A percentile compares a stretch with the other conserved stretches of the same genome.
Evolutionary conservation across 2,888 invertebrate species (phyloP).

Genomic region (Carcina quercana): DNA sequence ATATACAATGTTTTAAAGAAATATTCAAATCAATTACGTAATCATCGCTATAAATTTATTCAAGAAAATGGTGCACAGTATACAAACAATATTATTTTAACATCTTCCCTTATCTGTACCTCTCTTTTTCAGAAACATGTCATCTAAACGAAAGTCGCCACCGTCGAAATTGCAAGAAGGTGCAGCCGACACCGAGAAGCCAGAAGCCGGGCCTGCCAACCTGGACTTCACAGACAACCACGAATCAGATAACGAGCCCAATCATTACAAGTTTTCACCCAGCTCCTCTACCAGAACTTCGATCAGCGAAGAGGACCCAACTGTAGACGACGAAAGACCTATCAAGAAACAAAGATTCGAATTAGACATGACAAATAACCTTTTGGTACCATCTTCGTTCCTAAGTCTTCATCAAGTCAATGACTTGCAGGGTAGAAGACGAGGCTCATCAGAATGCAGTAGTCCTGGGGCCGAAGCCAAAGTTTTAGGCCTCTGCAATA

Average conservation of each 20-base stretch:
- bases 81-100: no score
- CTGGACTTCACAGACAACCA: constrained; percentile 59
- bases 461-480: constrained; percentile 81
- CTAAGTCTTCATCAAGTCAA: constrained; percentile 74
- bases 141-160: constrained; percentile 97
- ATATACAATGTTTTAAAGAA: no score
- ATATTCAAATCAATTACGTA: no score
- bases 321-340: constrained; percentile 76
- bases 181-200: constrained; percentile 65
- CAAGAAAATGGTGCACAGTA: no score
- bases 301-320: constrained; percentile 75
- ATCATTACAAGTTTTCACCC: constrained; percentile 65
- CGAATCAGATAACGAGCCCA: constrained; percentile 57
- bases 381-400: constrained; percentile 69
- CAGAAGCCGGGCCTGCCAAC: constrained; percentile 69
- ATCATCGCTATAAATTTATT: no score
- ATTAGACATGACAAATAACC: constrained; percentile 77
- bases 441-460: constrained; percentile 81
- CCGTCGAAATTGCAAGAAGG: constrained; percentile 93
- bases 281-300: constrained; percentile 62
- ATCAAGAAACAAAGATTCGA: constrained; percentile 77
- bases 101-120: no score
- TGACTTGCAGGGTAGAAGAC: constrained; percentile 62
- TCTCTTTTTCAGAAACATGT: constrained; percentile 87
- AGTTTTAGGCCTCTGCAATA: constrained; percentile 77